A percentile compares a stretch with the other conserved stretches of the same genome.
phyloP scores from a whole-genome alignment of 2,113 vertebrate genomes.

The Nettapus auritus region DNA sequence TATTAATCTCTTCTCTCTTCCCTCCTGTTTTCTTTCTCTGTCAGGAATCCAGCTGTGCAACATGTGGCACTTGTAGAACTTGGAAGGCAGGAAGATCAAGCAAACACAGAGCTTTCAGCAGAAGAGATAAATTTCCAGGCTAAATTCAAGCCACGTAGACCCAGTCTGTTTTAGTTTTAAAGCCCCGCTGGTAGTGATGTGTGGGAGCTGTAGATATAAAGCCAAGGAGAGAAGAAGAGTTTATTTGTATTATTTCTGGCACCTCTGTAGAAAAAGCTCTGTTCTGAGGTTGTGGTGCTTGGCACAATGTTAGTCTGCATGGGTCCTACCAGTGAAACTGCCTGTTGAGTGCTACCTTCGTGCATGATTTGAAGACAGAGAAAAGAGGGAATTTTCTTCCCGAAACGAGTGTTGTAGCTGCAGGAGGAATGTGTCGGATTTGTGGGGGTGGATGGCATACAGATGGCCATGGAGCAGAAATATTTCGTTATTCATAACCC shows the following conservation, averaged over 20 bases:
- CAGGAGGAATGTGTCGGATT: not conserved
- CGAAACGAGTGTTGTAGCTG: not conserved
- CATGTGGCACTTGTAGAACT: conserved; percentile 25
- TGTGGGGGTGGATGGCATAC: not conserved
- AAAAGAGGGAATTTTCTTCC: not conserved
- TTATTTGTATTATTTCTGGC: conserved; percentile 52
- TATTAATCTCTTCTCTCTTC: not conserved
- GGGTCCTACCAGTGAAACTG: not conserved
- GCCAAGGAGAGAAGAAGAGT: conserved; percentile 12
- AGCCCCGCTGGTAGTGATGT: conserved; percentile 37
- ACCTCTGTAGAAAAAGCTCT: not conserved
- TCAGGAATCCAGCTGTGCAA: not conserved
- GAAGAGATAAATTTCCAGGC: conserved; percentile 41
- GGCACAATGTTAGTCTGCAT: not conserved
- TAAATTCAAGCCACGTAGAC: conserved; percentile 26
- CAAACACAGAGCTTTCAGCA: conserved; percentile 53
- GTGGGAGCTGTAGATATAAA: conserved; percentile 32
- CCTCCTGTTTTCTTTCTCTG: conserved; percentile 12
- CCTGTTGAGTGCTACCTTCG: not conserved
- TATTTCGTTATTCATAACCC: conserved; percentile 2
- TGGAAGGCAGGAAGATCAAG: conserved; percentile 51
- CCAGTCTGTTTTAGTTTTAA: conserved; percentile 35
- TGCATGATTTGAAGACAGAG: not conserved
- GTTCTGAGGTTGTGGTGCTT: not conserved
- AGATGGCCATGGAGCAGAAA: conserved; percentile 18